A percentile compares a stretch with the other conserved stretches of the same genome.
Evolutionary conservation across 2,113 vertebrate genomes (phyloP).

Genomic region (Corynorhinus townsendii): DNA sequence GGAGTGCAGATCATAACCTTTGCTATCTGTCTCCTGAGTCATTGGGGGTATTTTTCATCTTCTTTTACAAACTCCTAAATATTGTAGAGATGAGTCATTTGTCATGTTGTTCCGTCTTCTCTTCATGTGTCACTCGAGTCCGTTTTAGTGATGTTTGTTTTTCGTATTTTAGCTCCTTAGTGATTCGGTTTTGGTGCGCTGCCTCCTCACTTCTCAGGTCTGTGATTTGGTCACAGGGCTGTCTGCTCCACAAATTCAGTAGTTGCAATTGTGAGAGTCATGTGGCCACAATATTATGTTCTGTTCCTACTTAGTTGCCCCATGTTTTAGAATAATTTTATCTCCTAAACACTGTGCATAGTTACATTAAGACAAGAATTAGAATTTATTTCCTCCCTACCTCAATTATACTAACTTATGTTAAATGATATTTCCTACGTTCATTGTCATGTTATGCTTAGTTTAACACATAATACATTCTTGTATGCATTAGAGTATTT

Average conservation of each 20-base stretch:
- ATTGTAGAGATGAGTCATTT: background rate
- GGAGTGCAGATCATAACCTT: background rate
- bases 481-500: background rate
- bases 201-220: background rate
- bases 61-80: background rate
- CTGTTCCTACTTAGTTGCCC: background rate
- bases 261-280: background rate
- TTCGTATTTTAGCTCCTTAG: background rate
- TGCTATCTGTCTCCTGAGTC: background rate
- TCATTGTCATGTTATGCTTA: background rate
- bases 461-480: background rate
- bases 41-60: background rate
- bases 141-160: background rate
- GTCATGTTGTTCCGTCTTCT: background rate
- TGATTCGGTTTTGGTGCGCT: background rate
- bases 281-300: accelerated
- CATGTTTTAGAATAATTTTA: background rate
- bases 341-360: background rate
- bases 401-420: background rate
- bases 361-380: background rate
- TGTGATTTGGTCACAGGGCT: background rate
- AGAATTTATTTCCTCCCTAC: background rate
- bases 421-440: background rate
- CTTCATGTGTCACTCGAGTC: background rate
- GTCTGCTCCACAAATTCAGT: background rate